phyloP scores from a whole-genome alignment of 1,140 invertebrate genomes.

The Sipha flava region DNA sequence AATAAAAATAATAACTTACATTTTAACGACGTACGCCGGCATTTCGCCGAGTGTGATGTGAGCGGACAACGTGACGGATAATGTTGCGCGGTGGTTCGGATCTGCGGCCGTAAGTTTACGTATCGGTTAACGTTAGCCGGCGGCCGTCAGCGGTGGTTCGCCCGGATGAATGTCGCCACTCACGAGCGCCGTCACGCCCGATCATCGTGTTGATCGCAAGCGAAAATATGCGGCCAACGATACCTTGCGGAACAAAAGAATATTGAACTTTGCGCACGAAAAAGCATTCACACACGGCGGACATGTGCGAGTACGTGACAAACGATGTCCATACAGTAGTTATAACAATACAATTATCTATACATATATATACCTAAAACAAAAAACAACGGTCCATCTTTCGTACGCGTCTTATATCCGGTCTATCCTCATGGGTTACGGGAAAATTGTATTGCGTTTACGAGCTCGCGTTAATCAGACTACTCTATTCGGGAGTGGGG shows the following conservation, averaged over 20 bases:
- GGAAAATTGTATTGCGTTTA: not conserved
- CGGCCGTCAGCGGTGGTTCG: not conserved
- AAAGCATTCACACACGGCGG: too few species aligned
- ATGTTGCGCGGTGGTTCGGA: not conserved
- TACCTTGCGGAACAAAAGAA: not conserved
- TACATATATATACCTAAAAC: not conserved
- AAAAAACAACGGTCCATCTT: not conserved
- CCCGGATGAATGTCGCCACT: not conserved
- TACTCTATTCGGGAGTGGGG: too few species aligned
- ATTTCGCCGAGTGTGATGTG: not conserved
- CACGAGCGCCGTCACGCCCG: slow-evolving; percentile 21
- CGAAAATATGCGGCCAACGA: not conserved
- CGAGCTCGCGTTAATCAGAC: too few species aligned
- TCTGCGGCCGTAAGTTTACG: not conserved
- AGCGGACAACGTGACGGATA: not conserved
- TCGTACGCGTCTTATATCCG: not conserved
- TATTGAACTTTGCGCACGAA: not conserved
- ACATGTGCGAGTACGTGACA: too few species aligned
- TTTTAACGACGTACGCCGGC: slow-evolving; percentile 30
- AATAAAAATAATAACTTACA: not conserved
- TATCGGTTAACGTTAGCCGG: not conserved
- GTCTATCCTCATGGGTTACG: not conserved
- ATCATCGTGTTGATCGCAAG: not conserved
- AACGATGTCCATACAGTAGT: too few species aligned
- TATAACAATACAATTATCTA: too few species aligned